These are phyloP conservation scores for Heliothis virescens DNA, from an alignment of 1,140 invertebrate genomes.

Conservation along the genomic window DNA sequence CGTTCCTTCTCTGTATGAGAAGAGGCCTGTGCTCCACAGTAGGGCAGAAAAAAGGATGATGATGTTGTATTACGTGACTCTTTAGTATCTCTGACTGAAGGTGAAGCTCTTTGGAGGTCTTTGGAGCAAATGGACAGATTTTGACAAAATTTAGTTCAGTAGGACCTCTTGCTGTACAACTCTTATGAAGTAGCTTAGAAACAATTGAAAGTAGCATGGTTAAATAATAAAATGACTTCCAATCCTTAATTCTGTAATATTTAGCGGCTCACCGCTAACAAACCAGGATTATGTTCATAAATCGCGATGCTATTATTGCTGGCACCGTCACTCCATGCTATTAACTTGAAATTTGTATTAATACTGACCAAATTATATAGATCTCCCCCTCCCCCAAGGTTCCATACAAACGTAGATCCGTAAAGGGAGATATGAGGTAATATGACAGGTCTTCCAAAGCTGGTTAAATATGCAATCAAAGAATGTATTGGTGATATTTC, in stretches of 20 bases:
- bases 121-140: no score
- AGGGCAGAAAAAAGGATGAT: no score
- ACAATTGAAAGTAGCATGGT: background rate
- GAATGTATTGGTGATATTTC: background rate
- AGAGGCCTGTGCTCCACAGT: no score
- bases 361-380: slow-evolving; percentile 55
- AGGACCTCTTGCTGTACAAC: no score
- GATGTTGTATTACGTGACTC: no score
- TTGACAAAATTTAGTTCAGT: no score
- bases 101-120: no score
- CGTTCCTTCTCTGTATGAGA: no score
- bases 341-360: slow-evolving; percentile 62
- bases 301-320: slow-evolving; percentile 57
- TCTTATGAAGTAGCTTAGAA: no score
- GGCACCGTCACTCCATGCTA: slow-evolving; percentile 65
- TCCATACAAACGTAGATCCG: slow-evolving; percentile 27
- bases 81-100: no score
- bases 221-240: background rate
- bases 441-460: background rate
- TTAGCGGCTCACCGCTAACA: slow-evolving; percentile 52
- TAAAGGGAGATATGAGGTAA: background rate
- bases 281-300: slow-evolving; percentile 67
- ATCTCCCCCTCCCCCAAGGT: slow-evolving; percentile 33
- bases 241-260: slow-evolving; percentile 3
- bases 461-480: slow-evolving; percentile 17